Evolutionary conservation across 2,113 vertebrate species (phyloP).

Genomic region (Myotis yumanensis): DNA sequence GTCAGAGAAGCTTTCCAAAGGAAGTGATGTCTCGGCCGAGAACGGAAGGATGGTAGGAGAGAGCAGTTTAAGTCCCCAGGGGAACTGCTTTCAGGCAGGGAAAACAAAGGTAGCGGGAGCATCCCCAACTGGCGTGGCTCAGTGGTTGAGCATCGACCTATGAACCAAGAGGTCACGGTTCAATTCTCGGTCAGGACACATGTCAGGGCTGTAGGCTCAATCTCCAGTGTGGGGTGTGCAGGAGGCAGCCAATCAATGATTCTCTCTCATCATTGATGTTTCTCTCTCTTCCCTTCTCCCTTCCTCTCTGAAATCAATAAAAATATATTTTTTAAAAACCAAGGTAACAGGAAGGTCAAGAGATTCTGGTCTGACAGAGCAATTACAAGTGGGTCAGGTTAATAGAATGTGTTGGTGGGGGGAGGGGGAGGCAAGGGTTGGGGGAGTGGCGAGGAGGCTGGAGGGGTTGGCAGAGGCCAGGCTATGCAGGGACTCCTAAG

Average conservation of each 20-base stretch:
- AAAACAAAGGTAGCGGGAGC: not conserved
- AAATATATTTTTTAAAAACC: too few species aligned
- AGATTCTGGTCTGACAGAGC: not conserved
- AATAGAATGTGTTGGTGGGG: not conserved
- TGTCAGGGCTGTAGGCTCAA: too few species aligned
- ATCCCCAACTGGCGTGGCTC: too few species aligned
- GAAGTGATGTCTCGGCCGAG: not conserved
- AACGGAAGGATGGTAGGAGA: not conserved
- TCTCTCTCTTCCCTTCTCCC: too few species aligned
- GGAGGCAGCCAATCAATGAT: too few species aligned
- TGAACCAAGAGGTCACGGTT: too few species aligned
- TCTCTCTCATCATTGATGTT: too few species aligned
- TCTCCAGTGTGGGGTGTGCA: too few species aligned
- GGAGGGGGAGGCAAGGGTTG: not conserved
- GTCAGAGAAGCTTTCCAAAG: not conserved
- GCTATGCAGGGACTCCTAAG: not conserved
- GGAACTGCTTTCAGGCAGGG: not conserved
- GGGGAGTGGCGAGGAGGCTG: not conserved
- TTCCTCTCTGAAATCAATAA: too few species aligned
- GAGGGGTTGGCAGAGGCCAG: not conserved
- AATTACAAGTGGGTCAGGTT: not conserved
- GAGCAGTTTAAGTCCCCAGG: not conserved
- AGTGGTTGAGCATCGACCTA: too few species aligned
- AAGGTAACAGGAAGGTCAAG: not conserved
- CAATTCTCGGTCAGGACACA: too few species aligned